Evolutionary conservation across 2,113 vertebrate species (phyloP), one percentile per base, ranked within the genome.

Genomic region (Aix galericulata): DNA sequence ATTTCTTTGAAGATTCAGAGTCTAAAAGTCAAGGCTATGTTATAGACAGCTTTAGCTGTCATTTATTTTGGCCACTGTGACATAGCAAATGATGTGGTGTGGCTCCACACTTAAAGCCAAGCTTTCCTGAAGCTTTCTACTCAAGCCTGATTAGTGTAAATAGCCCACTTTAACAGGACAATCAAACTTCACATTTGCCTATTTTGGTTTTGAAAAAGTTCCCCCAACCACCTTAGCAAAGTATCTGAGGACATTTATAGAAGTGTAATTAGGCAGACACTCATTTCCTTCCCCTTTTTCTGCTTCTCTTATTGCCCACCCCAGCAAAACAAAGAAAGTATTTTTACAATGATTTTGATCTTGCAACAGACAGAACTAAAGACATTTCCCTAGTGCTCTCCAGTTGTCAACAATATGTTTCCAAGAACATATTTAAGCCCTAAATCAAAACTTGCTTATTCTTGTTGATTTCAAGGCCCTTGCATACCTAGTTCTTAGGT

Each of bases 201-300:
- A 31, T 42, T 69, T 75, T 31, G 36, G 34, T 72, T 96, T 96
- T 82, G 36, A 82, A 86, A 94, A 89, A 18, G 55, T 85, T 60
- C 38, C n/a, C 56, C 34, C 17, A 6, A 82, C 4, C 46, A 90
- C 48, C 71, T n/a, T 93, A 94, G 73, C 53, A 91, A 83, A 86
- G 34, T 80, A 87, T 93, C 90, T 50, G 56, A 96, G 56, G 36
- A 80, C n/a, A 79, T 89, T 97, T 89, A 85, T 56, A 83, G 73
- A 82, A 83, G 52, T 13, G 76, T 85, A 86, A 91, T 94, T 73
- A 96, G 26, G 74, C 13, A 64, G 77, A 53, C 21, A 83, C 23
- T 82, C 26, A 93, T 64, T 92, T 96, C 60, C 84, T 94, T 92
- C 83, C 52, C 68, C 32, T 93, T 58, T 32, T 64, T 32, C 64